Conservation (phyloP, 2,113 vertebrate species). For the Abramis brama region DNA sequence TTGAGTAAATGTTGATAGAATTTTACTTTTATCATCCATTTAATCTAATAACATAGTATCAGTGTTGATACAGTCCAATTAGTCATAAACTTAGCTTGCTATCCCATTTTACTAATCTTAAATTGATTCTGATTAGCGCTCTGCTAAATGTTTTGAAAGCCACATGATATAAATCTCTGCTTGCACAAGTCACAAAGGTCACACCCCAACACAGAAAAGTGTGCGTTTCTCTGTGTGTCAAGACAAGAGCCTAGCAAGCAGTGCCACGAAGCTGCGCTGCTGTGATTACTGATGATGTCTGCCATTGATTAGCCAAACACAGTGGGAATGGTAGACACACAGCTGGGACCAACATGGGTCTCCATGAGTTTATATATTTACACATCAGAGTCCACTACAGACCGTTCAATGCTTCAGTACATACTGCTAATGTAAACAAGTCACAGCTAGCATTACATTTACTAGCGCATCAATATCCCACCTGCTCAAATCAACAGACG, state of each 20-base stretch:
- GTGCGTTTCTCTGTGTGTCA: slow-evolving; percentile 26
- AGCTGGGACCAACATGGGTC: slow-evolving; percentile 44
- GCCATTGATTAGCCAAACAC: slow-evolving; percentile 83
- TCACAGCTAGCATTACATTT: slow-evolving; percentile 4
- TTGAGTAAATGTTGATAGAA: not conserved
- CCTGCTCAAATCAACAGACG: not conserved
- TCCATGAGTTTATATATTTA: slow-evolving; percentile 48
- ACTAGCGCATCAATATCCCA: not conserved
- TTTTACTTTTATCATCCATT: not conserved
- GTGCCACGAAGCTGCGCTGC: slow-evolving; percentile 66
- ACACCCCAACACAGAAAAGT: not conserved
- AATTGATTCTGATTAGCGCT: not conserved
- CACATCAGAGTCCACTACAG: slow-evolving; percentile 37
- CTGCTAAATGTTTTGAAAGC: slow-evolving; percentile 30
- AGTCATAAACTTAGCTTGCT: not conserved
- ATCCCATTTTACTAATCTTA: no score
- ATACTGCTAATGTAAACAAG: slow-evolving; percentile 26
- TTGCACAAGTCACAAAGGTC: slow-evolving; percentile 11
- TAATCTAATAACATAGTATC: not conserved
- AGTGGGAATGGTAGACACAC: slow-evolving; percentile 63
- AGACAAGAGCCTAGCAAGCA: not conserved
- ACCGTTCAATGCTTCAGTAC: slow-evolving; percentile 24
- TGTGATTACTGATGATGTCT: slow-evolving; percentile 77
- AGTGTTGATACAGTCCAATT: not conserved
- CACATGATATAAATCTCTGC: not conserved